Evolutionary conservation across 1,140 invertebrate species (phyloP).

Genomic region (Calephelis nemesis): DNA sequence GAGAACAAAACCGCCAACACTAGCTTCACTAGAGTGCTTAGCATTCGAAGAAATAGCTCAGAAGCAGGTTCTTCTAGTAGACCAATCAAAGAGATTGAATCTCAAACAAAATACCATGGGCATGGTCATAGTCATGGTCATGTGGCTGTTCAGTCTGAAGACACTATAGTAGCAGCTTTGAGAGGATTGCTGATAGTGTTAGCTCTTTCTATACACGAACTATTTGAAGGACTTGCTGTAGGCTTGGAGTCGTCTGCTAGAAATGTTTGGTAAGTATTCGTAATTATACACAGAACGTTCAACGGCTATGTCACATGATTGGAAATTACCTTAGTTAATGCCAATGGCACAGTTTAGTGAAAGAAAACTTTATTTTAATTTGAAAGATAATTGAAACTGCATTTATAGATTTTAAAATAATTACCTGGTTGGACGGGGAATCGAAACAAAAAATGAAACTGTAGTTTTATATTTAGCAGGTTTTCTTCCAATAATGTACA

Average conservation of each 20-base stretch:
- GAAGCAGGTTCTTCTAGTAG: conserved; percentile 34
- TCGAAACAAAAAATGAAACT: too few relatives aligned
- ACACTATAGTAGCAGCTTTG: conserved; percentile 83
- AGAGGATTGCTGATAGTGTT: conserved; percentile 89
- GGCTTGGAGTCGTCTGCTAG: conserved; percentile 86
- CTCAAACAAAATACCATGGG: conserved; percentile 68
- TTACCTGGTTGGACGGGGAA: too few relatives aligned
- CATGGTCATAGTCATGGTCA: conserved; percentile 68
- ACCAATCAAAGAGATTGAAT: conserved; percentile 49
- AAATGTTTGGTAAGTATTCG: conserved; percentile 83
- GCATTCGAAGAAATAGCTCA: conserved; percentile 48
- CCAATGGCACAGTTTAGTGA: too few relatives aligned
- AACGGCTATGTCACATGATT: too few relatives aligned
- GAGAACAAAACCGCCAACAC: conserved; percentile 62
- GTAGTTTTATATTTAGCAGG: too few relatives aligned
- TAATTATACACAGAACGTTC: neutral
- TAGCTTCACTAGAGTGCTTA: conserved; percentile 66
- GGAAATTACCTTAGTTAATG: too few relatives aligned
- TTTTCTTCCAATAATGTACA: too few relatives aligned
- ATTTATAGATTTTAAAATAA: too few relatives aligned
- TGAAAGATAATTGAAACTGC: too few relatives aligned
- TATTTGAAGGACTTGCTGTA: conserved; percentile 95
- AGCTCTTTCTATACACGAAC: conserved; percentile 93
- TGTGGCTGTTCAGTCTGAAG: conserved; percentile 65
- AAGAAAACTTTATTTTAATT: too few relatives aligned